Conservation (phyloP, 2,888 invertebrate species). For the Celastrina argiolus region DNA sequence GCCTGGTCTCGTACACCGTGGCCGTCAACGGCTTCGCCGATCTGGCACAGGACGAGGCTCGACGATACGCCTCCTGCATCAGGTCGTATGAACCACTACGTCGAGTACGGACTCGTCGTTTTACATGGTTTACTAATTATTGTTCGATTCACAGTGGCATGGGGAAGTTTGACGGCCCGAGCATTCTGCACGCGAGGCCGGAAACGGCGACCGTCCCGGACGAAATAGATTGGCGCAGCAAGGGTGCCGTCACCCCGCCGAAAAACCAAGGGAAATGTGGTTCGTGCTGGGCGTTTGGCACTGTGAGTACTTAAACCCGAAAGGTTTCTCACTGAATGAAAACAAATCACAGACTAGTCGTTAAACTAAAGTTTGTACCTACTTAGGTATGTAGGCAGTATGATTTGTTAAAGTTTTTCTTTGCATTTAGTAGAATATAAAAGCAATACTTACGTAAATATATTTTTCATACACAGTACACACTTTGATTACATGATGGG, state of each 20-base stretch:
- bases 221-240: neutral
- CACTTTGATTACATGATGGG: too few relatives aligned
- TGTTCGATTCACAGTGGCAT: neutral
- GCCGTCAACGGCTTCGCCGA: neutral
- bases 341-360: too few relatives aligned
- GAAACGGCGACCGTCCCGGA: neutral
- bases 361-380: too few relatives aligned
- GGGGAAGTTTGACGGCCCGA: neutral
- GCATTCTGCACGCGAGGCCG: neutral
- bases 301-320: constrained; percentile 72
- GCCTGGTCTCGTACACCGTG: neutral
- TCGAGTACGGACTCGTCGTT: too few relatives aligned
- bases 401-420: too few relatives aligned
- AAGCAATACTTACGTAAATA: too few relatives aligned
- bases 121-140: too few relatives aligned
- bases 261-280: constrained; percentile 94
- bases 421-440: too few relatives aligned
- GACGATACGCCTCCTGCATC: neutral
- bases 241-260: constrained; percentile 89
- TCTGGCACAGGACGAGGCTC: neutral
- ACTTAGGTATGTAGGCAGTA: too few relatives aligned
- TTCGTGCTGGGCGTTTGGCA: constrained; percentile 94
- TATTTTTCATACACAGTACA: too few relatives aligned
- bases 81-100: neutral
- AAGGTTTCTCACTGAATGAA: too few relatives aligned